Evolutionary conservation across 1,140 invertebrate genomes (phyloP).

Genomic region (Nomia melanderi): DNA sequence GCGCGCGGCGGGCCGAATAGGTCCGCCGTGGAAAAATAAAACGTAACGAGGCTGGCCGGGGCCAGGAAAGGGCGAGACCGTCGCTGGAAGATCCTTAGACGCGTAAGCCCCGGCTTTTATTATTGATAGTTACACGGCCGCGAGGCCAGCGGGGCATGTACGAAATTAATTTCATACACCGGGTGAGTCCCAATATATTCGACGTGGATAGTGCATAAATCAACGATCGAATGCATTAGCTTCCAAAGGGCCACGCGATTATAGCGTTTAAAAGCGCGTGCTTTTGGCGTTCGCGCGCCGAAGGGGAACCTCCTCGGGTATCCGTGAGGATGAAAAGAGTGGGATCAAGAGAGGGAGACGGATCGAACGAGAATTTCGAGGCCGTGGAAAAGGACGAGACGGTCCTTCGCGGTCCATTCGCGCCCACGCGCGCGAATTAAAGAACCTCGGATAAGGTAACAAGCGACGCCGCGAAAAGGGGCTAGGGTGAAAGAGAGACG

Average conservation of each 20-base stretch:
- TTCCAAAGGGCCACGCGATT: slow-evolving; percentile 67
- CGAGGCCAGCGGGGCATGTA: slow-evolving; percentile 72
- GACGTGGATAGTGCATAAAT: slow-evolving; percentile 72
- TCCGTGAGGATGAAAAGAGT: not conserved
- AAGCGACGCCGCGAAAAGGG: slow-evolving; percentile 24
- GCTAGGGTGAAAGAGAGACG: slow-evolving; percentile 16
- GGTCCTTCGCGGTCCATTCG: slow-evolving; percentile 45
- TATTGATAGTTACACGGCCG: slow-evolving; percentile 73
- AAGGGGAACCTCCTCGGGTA: not conserved
- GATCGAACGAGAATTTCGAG: not conserved
- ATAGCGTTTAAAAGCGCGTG: slow-evolving; percentile 65
- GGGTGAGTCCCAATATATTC: slow-evolving; percentile 69
- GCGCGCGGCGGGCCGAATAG: not conserved
- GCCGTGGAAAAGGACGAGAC: slow-evolving; percentile 23
- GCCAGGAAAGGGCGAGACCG: not conserved
- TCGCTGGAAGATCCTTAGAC: slow-evolving; percentile 28
- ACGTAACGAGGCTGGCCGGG: slow-evolving; percentile 8
- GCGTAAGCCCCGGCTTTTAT: slow-evolving; percentile 60
- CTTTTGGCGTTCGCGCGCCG: slow-evolving; percentile 52
- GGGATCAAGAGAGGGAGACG: slow-evolving; percentile 20
- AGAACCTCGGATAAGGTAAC: slow-evolving; percentile 66
- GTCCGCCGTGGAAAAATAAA: not conserved
- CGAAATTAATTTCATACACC: slow-evolving; percentile 78
- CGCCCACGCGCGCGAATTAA: slow-evolving; percentile 74
- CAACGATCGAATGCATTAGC: slow-evolving; percentile 75